Percentiles rank a stretch among this genome's conserved stretches.
These are phyloP conservation scores for Celastrina argiolus DNA, from an alignment of 2,888 invertebrate species.

Conservation along the genomic window DNA sequence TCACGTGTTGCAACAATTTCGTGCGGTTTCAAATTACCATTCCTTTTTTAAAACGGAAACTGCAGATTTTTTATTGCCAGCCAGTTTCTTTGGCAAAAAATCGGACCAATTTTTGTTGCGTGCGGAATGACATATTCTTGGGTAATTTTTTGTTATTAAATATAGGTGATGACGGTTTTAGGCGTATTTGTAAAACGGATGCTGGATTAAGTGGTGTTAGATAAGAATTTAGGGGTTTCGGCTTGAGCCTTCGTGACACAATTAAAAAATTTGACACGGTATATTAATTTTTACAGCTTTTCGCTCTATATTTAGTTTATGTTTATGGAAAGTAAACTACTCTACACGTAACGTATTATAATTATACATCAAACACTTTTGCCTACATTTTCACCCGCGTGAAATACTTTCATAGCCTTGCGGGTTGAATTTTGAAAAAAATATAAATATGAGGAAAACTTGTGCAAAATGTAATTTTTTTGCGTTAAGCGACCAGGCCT, in stretches of 20 bases:
- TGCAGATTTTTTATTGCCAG: constrained; percentile 43
- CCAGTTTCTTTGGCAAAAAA: constrained; percentile 49
- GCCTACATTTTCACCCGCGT: no score
- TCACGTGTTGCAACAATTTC: constrained; percentile 66
- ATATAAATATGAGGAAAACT: no score
- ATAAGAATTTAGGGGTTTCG: constrained; percentile 6
- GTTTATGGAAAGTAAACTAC: neutral
- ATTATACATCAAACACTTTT: no score
- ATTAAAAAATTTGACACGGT: constrained; percentile 11
- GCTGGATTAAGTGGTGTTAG: constrained; percentile 12
- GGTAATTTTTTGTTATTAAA: constrained; percentile 23
- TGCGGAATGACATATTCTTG: constrained; percentile 29
- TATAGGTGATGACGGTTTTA: neutral
- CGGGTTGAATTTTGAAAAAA: no score
- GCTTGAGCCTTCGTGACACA: neutral
- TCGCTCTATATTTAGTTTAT: neutral
- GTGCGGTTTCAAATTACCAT: constrained; percentile 70
- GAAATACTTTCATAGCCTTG: no score
- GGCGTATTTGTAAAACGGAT: constrained; percentile 16
- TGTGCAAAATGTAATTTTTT: no score
- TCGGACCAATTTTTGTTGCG: constrained; percentile 47
- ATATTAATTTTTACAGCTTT: neutral
- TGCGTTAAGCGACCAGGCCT: no score
- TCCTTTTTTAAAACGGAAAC: constrained; percentile 69
- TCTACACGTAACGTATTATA: no score